Percentiles rank a stretch among this genome's conserved stretches.
Evolutionary conservation across 2,888 invertebrate genomes (phyloP).

Genomic region (Ptychoptera contaminata): DNA sequence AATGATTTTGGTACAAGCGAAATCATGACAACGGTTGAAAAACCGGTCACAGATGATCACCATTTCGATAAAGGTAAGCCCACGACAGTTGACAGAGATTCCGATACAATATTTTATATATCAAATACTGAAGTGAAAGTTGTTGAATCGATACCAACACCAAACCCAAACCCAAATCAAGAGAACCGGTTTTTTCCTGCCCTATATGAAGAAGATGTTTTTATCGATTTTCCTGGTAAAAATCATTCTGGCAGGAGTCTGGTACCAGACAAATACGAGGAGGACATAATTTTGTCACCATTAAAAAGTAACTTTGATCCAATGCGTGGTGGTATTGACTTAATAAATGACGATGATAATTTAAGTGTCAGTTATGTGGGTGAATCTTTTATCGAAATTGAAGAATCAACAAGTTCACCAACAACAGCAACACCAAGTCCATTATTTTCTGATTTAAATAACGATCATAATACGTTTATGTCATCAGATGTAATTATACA

Average conservation of each 20-base stretch:
- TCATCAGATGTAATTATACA: conserved; percentile 27
- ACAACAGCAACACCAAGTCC: conserved; percentile 9
- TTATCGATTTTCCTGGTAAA: conserved; percentile 12
- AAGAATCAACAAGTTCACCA: conserved; percentile 18
- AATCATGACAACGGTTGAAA: too few relatives aligned
- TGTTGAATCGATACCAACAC: conserved; percentile 25
- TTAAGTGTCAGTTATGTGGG: conserved; percentile 28
- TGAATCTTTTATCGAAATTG: conserved; percentile 30
- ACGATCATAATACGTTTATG: neutral
- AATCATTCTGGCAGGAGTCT: conserved; percentile 5
- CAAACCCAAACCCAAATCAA: conserved; percentile 11
- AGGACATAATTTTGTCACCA: conserved; percentile 28
- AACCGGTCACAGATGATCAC: too few relatives aligned
- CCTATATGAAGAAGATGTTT: conserved; percentile 20
- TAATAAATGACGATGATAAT: conserved; percentile 8
- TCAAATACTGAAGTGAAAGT: conserved; percentile 33
- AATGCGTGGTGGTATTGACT: conserved; percentile 15
- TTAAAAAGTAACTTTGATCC: conserved; percentile 22
- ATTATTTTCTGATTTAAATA: neutral
- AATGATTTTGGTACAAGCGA: too few relatives aligned
- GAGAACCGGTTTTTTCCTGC: conserved; percentile 22
- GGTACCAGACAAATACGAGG: conserved; percentile 20
- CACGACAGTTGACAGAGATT: conserved; percentile 23
- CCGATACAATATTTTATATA: conserved; percentile 31
- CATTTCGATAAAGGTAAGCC: too few relatives aligned